Evolutionary conservation across 1,140 invertebrate species (phyloP).

Genomic region (Drosophila aff.): DNA sequence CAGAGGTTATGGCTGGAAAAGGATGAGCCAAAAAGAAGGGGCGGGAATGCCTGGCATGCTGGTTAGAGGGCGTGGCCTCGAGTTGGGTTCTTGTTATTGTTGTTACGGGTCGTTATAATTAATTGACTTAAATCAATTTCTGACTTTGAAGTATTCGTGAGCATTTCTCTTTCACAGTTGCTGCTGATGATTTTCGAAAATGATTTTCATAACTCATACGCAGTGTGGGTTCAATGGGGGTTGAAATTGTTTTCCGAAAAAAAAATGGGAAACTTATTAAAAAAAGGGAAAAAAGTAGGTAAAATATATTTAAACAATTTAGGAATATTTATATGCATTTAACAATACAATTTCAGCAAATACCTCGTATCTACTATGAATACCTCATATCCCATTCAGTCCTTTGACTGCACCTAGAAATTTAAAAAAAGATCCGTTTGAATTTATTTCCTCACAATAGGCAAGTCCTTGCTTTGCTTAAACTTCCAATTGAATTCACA

Average conservation of each 20-base stretch:
- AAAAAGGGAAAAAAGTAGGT: too few species aligned
- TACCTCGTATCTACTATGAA: too few species aligned
- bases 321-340: not conserved
- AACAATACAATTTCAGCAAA: too few species aligned
- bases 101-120: constrained; percentile 73
- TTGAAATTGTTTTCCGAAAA: constrained; percentile 8
- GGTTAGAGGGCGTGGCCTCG: constrained; percentile 18
- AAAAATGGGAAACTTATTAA: not conserved
- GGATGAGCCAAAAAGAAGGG: not conserved
- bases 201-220: constrained; percentile 77
- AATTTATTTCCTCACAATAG: constrained; percentile 6
- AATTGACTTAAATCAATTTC: constrained; percentile 83
- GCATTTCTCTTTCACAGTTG: constrained; percentile 62
- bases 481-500: constrained; percentile 24
- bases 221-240: constrained; percentile 30
- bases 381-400: too few species aligned
- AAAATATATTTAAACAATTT: not conserved
- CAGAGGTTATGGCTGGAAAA: not conserved
- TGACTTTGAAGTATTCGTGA: constrained; percentile 78
- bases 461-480: constrained; percentile 1
- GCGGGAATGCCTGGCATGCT: not conserved
- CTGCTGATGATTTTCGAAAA: constrained; percentile 52
- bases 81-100: constrained; percentile 33
- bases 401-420: not conserved
- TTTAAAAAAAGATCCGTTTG: not conserved